Percentiles rank a stretch among this genome's conserved stretches.
These are phyloP conservation scores for Amblyjoppa fuscipennis DNA, from an alignment of 2,888 invertebrate species.

Conservation along the genomic window DNA sequence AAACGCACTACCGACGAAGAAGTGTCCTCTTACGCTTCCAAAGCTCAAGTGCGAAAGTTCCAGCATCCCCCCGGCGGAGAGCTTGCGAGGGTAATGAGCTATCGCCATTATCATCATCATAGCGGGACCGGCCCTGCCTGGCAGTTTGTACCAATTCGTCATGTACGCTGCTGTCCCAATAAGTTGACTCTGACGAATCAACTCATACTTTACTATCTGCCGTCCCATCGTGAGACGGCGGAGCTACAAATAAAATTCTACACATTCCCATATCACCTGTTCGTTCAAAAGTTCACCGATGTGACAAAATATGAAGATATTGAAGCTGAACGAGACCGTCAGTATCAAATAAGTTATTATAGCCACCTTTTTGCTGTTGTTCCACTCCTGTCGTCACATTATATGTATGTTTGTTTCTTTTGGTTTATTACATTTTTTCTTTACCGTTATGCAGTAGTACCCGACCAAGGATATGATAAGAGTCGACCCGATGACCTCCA, in stretches of 20 bases:
- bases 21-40: constrained; percentile 49
- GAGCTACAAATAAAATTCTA: not conserved
- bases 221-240: no score
- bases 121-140: constrained; percentile 39
- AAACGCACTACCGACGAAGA: not conserved
- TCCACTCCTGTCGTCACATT: constrained; percentile 47
- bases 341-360: constrained; percentile 52
- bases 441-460: constrained; percentile 72
- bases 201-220: not conserved
- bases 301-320: constrained; percentile 61
- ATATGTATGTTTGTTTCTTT: no score
- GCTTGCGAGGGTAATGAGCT: constrained; percentile 53
- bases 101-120: constrained; percentile 58
- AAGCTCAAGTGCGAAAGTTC: constrained; percentile 62
- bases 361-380: constrained; percentile 34
- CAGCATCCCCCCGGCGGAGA: constrained; percentile 62
- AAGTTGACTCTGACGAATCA: constrained; percentile 51
- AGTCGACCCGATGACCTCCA: constrained; percentile 78
- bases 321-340: constrained; percentile 55
- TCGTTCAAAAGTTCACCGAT: constrained; percentile 76
- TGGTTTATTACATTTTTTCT: not conserved
- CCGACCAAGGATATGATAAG: constrained; percentile 75
- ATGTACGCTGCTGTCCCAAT: constrained; percentile 47
- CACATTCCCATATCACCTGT: constrained; percentile 69
- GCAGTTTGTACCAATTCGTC: constrained; percentile 65